Evolutionary conservation across 2,888 invertebrate species (phyloP).

Genomic region (Autographa gamma): DNA sequence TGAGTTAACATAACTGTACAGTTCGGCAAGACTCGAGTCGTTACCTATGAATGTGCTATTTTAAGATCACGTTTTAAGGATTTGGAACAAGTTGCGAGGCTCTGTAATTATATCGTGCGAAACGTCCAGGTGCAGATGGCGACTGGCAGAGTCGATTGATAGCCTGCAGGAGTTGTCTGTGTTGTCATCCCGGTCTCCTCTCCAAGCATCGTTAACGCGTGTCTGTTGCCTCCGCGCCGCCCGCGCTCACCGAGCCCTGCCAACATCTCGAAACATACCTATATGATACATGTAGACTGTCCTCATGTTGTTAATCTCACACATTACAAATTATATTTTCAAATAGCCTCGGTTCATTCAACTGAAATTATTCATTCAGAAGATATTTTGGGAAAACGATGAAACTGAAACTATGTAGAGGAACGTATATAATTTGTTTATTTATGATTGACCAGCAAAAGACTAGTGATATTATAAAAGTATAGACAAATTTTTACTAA

Average conservation of each 20-base stretch:
- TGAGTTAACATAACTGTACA: no score
- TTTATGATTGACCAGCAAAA: neutral
- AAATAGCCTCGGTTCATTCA: slow-evolving; percentile 32
- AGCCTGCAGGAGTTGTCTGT: neutral
- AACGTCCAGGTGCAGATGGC: neutral
- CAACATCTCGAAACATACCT: slow-evolving; percentile 33
- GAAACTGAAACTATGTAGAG: neutral
- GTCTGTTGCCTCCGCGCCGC: slow-evolving; percentile 13
- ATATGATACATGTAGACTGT: slow-evolving; percentile 7
- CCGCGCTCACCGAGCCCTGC: slow-evolving; percentile 19
- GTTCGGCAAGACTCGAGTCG: no score
- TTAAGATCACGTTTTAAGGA: no score
- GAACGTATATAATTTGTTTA: neutral
- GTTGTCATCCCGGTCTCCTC: slow-evolving; percentile 6
- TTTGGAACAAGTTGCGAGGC: neutral
- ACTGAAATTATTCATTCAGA: slow-evolving; percentile 8
- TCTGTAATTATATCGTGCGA: neutral
- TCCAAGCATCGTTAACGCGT: slow-evolving; percentile 22
- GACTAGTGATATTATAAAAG: no score
- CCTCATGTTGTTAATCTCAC: neutral
- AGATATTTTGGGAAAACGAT: slow-evolving; percentile 6
- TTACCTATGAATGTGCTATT: no score
- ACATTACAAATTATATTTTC: slow-evolving; percentile 1
- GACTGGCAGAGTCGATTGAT: neutral
- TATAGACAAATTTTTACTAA: no score